Evolutionary conservation across 2,113 vertebrate genomes (phyloP), one percentile per base, ranked within the genome.

Genomic region (Hippoglossus stenolepis): DNA sequence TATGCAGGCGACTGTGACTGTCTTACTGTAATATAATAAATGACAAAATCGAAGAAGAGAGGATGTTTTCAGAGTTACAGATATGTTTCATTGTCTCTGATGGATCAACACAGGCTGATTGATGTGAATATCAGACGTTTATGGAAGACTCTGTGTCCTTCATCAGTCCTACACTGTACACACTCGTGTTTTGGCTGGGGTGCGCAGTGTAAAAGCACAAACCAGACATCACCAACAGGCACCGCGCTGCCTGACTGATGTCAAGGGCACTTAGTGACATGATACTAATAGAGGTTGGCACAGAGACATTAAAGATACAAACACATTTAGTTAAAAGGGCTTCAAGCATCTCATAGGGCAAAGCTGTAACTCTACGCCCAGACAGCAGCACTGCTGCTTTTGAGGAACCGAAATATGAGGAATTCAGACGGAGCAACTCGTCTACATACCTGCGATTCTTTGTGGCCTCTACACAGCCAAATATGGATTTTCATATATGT

Each of bases 211-310:
- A 79, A 85, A 85, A 78, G 78, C 64, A 31, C 31, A 85, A 63
- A 68, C 73, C 51, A 24, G 59, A 79, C 70, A 15, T 71, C 64
- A 70, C 24, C 62, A 76, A 73, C 69, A 79, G 74, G 54, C 58
- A 11, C 60, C 47, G 40, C 17, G 4, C 53, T 62, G 77, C 65
- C 67, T 72, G 84, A 88, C 76, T 82, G 77, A 57, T 83, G 80
- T 88, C 85, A 92, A 89, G 86, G 83, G 78, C 83, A 84, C 89
- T 87, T 70, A 84, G 79, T 75, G 75, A 83, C 74, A 82, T 82
- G 85, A 92, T 70, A 70, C 87, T 91, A 90, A 93, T 85, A 75
- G 82, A 83, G 66, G 77, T 43, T 85, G 86, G 78, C 86, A 87
- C 68, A 3, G 35, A 85, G 65, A 84, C 78, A 86, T 86, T 79